Percentiles rank a stretch among this genome's conserved stretches.
Conservation (phyloP, 1,140 invertebrate species). For the Trinorchestia longiramus region DNA sequence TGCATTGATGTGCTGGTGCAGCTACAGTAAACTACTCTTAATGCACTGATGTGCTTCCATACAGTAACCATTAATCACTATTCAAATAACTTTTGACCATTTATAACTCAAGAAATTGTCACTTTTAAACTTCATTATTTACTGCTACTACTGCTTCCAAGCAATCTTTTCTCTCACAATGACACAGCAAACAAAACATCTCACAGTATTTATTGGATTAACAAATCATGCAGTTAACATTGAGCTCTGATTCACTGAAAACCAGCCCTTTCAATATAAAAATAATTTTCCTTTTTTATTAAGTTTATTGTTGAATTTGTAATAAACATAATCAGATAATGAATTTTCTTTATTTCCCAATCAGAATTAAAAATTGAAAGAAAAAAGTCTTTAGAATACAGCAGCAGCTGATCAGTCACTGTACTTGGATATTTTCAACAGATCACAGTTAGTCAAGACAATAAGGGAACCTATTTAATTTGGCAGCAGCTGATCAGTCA, state of each 20-base stretch:
- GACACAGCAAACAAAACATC: background rate
- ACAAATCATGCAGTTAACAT: background rate
- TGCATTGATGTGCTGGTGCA: no score
- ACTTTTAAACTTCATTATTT: background rate
- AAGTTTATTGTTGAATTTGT: background rate
- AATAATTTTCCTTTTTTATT: background rate
- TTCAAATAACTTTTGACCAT: no score
- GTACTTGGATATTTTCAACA: no score
- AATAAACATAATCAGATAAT: background rate
- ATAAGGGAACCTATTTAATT: no score
- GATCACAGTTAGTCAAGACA: no score
- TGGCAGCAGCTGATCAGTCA: no score
- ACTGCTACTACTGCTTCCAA: background rate
- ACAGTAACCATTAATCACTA: no score
- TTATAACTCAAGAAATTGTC: background rate
- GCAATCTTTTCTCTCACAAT: background rate
- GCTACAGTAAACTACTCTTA: no score
- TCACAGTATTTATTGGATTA: background rate
- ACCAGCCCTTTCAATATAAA: background rate
- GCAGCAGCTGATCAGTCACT: no score
- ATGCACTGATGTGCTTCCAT: no score
- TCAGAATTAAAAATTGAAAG: background rate
- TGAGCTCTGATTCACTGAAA: background rate
- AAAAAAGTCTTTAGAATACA: no score
- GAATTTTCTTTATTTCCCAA: background rate